Base-by-base conservation (phyloP, 2,888 invertebrate genomes). In the Hypena proboscidalis region DNA sequence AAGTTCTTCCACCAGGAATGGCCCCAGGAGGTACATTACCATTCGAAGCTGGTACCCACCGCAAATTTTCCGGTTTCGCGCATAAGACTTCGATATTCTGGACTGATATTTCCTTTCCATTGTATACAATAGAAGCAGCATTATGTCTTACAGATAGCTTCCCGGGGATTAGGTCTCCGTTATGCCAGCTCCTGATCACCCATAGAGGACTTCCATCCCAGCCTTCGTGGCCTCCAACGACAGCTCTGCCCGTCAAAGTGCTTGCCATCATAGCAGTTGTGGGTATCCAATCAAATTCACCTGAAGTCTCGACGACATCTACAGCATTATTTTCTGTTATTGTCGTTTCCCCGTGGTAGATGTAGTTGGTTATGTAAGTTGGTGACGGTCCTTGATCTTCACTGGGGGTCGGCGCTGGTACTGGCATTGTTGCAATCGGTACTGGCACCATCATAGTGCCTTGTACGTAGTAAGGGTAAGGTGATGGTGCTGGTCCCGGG, bases 21-120 rank as follows among this genome's bases (percentile, higher is more conserved):
- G 93, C 93, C 6, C 91, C 87, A 1, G 91, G 87, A 0, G 93
- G 93, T 0, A 93, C 80, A 27, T 77, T 83, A 0, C 92, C 92
- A 25, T 91, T 91, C 0, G 86, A 83, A 6, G 91, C 85, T 1
- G 92, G 90, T 1, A 92, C 82, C 93, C 93, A 93, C 25, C 88
- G 64, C 11, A 90, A 56, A 35, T 73, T 74, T 25, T 90, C 82
- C 1, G 85, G 81, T 31, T 73, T 70, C 0, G 86, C 74, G 45
- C 85, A 84, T 0, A 89, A 52, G 4, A 91, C 90, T 35, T 90
- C 90, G 6, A 90, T 87, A 34, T 88, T 90, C 48, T 90, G 90
- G 1, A 90, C 84, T 0, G 84, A 70, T 7, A 91, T 67, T 50
- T 91, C 91, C 27, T 86, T 90, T 0, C 86, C 84, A 2, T 84